phyloP scores from a whole-genome alignment of 2,113 vertebrate genomes.

The Bubo blakistoni region DNA sequence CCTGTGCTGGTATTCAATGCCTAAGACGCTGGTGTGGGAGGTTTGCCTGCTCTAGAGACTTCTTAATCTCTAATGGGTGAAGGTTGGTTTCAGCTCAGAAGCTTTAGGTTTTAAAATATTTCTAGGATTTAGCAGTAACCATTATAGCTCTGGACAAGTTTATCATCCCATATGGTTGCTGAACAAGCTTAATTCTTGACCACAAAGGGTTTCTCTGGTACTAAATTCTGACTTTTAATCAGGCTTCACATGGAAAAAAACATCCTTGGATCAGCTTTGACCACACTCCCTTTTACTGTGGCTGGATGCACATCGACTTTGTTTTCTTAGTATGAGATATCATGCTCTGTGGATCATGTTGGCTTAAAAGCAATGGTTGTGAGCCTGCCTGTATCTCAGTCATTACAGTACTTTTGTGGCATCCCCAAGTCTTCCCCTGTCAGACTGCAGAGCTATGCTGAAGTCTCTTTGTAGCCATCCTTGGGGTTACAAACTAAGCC shows the following conservation, averaged over 20 bases:
- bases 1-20: neutral
- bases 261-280: neutral
- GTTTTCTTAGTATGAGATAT: neutral
- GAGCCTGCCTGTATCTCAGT: neutral
- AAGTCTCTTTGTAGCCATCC: neutral
- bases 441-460: neutral
- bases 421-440: neutral
- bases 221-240: neutral
- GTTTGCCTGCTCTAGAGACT: neutral
- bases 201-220: slow-evolving; percentile 14
- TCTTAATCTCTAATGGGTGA: neutral
- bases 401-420: neutral
- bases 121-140: neutral
- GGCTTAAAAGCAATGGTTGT: neutral
- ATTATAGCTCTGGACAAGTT: neutral
- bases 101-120: neutral
- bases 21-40: neutral
- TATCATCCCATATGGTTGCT: neutral
- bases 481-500: neutral
- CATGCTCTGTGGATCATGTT: neutral
- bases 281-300: neutral
- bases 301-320: neutral
- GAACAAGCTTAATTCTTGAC: slow-evolving; percentile 15
- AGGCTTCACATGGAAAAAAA: neutral
- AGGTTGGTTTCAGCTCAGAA: neutral